phyloP scores from a whole-genome alignment of 2,888 invertebrate genomes.

The Amphipyra berbera region DNA sequence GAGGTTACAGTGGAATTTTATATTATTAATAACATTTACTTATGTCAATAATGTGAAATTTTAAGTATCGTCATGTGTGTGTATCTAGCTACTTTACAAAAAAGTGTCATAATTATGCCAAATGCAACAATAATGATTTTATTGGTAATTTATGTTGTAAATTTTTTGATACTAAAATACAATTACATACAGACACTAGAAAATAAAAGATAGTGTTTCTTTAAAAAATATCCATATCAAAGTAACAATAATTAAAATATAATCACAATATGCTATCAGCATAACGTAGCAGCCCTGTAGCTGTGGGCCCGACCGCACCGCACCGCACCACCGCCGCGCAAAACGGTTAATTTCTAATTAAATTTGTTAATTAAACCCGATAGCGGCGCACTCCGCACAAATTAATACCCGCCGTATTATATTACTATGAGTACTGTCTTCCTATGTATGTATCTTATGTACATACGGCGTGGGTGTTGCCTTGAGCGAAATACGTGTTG shows the following conservation, averaged over 20 bases:
- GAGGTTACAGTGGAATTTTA: too few relatives aligned
- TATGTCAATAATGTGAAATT: too few relatives aligned
- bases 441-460: conserved; percentile 41
- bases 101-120: too few relatives aligned
- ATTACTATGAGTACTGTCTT: conserved; percentile 62
- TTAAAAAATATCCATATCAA: too few relatives aligned
- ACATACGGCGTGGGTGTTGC: conserved; percentile 1
- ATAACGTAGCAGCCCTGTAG: conserved; percentile 66
- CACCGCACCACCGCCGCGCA: conserved; percentile 67
- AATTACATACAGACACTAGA: too few relatives aligned
- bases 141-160: too few relatives aligned
- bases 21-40: too few relatives aligned
- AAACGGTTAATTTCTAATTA: conserved; percentile 90
- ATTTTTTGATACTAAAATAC: too few relatives aligned
- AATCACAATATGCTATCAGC: background rate
- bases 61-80: too few relatives aligned
- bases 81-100: too few relatives aligned
- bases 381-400: conserved; percentile 75
- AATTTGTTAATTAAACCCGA: conserved; percentile 90
- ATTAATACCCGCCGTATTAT: conserved; percentile 81
- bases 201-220: too few relatives aligned
- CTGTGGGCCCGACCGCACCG: conserved; percentile 63
- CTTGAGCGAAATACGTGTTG: conserved; percentile 1
- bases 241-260: background rate
- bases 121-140: too few relatives aligned